Evolutionary conservation across 2,113 vertebrate species (phyloP).

Genomic region (Isichthys henryi): DNA sequence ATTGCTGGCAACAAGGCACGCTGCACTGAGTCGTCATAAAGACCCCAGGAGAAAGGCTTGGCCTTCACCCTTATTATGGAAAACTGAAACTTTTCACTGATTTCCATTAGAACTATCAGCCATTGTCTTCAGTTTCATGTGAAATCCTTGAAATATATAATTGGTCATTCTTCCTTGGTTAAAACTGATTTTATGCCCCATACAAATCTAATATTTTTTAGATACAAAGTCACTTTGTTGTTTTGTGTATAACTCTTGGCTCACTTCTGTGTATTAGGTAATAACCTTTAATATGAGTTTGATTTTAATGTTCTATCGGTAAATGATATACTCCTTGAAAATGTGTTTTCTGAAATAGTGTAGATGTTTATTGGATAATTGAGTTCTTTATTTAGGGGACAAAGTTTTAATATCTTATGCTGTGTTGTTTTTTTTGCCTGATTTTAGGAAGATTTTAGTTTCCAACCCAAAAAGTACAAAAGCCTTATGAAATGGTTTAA

Average conservation of each 20-base stretch:
- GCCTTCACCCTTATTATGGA: background rate
- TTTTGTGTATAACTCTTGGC: background rate
- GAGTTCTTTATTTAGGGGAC: background rate
- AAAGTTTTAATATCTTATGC: background rate
- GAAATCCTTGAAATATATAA: background rate
- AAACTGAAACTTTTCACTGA: background rate
- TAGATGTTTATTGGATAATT: background rate
- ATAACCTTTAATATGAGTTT: background rate
- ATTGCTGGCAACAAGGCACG: slow-evolving; percentile 9
- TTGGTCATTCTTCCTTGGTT: background rate
- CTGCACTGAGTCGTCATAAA: slow-evolving; percentile 25
- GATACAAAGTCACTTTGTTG: background rate
- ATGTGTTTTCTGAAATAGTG: background rate
- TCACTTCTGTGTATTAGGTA: background rate
- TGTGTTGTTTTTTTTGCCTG: background rate
- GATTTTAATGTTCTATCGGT: background rate
- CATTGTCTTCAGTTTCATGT: background rate
- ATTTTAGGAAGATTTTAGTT: background rate
- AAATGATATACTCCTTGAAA: background rate
- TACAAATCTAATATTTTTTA: background rate
- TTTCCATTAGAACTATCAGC: background rate
- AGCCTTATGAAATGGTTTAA: background rate
- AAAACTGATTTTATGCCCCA: background rate
- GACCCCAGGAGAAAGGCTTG: slow-evolving; percentile 27
- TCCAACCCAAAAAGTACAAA: background rate